Percentiles rank a stretch among this genome's conserved stretches.
These are phyloP conservation scores for Lamprotornis superbus DNA, from an alignment of 2,113 vertebrate genomes.

Conservation along the genomic window DNA sequence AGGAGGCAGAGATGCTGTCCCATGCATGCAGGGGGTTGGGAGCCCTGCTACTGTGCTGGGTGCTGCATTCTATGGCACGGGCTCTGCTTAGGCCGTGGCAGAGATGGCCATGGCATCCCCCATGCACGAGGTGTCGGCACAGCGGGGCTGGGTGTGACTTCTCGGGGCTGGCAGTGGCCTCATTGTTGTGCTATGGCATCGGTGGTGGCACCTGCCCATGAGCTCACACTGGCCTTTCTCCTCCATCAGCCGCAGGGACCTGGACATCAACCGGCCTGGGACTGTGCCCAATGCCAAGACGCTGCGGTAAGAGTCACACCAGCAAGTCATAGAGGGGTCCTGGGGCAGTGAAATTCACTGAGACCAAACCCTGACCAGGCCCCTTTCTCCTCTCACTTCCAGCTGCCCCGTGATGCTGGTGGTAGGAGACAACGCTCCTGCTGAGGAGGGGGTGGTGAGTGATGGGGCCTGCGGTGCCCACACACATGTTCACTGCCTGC, in stretches of 20 bases:
- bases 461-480: not conserved
- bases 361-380: not conserved
- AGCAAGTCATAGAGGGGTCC: not conserved
- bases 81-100: not conserved
- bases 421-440: constrained; percentile 92
- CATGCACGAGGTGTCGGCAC: not conserved
- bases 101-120: not conserved
- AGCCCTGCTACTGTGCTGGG: not conserved
- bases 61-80: not conserved
- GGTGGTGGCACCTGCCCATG: not conserved
- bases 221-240: not conserved
- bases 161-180: rapidly evolving
- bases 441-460: constrained; percentile 96
- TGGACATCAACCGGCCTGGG: constrained; percentile 94
- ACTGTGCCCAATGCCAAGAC: constrained; percentile 91
- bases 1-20: not conserved
- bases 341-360: not conserved
- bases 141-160: rapidly evolving
- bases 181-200: not conserved
- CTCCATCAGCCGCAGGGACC: constrained; percentile 85
- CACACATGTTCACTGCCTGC: not conserved
- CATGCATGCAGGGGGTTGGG: not conserved
- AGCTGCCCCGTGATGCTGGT: constrained; percentile 97
- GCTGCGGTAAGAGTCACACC: constrained; percentile 75
- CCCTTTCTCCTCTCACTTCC: not conserved